A percentile compares a stretch with the other conserved stretches of the same genome.
Conservation (phyloP, 1,140 invertebrate species). For the Listronotus oregonensis region DNA sequence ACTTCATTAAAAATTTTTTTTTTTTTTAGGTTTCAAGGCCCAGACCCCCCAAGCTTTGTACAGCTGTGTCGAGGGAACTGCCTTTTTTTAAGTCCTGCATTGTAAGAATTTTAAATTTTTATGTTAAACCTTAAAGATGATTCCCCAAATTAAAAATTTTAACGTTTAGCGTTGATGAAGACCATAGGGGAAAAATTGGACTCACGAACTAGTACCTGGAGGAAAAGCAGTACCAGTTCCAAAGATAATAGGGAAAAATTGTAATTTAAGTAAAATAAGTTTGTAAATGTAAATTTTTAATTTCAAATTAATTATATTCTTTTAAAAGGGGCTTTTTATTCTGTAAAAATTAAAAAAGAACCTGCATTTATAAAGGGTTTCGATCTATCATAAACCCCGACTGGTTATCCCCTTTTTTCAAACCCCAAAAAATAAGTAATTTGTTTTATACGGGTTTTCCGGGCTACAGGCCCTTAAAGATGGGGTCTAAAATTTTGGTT, state of each 20-base stretch:
- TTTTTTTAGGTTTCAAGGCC: constrained; percentile 71
- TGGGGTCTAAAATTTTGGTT: no score
- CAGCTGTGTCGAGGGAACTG: constrained; percentile 95
- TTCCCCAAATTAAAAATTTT: constrained; percentile 89
- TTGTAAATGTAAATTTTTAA: no score
- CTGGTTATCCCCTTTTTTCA: constrained; percentile 94
- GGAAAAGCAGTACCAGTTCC: constrained; percentile 88
- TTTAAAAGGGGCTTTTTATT: no score
- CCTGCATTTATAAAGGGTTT: constrained; percentile 95
- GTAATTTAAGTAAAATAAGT: no score
- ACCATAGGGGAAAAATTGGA: constrained; percentile 91
- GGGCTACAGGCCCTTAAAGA: no score
- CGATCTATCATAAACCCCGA: constrained; percentile 93
- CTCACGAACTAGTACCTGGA: constrained; percentile 90
- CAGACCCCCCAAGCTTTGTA: constrained; percentile 91
- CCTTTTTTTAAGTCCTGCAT: constrained; percentile 93
- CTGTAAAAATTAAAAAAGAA: constrained; percentile 95
- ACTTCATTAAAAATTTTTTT: no score
- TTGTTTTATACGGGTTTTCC: no score
- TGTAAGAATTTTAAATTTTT: constrained; percentile 97
- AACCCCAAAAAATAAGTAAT: constrained; percentile 84
- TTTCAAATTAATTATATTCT: constrained; percentile 95
- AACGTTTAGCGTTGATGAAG: constrained; percentile 96
- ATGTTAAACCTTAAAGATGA: constrained; percentile 98
- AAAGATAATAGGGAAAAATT: constrained; percentile 97